phyloP scores from a whole-genome alignment of 1,140 invertebrate species.

The Orchesella cincta region DNA sequence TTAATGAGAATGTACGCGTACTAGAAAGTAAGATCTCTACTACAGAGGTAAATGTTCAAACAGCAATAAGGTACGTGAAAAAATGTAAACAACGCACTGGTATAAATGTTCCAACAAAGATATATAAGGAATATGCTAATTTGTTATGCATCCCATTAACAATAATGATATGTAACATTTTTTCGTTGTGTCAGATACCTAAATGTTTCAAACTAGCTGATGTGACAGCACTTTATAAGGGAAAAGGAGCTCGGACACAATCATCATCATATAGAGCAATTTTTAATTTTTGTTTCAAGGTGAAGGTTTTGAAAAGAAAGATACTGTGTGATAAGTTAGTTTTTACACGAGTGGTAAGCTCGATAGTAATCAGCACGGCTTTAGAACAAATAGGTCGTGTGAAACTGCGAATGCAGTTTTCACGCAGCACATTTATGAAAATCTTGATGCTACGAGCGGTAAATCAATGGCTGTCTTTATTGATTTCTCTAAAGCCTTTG shows the following conservation, averaged over 20 bases:
- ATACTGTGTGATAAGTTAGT: background rate
- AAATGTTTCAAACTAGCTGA: background rate
- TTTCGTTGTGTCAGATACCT: background rate
- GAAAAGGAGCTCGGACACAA: background rate
- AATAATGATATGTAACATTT: background rate
- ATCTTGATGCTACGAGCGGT: background rate
- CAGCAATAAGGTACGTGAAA: background rate
- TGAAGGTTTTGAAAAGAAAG: constrained; percentile 20
- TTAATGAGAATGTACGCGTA: background rate
- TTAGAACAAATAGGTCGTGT: background rate
- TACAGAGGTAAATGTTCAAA: background rate
- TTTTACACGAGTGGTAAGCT: background rate
- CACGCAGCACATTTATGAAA: background rate
- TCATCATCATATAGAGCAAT: constrained; percentile 12
- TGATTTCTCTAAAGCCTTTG: background rate
- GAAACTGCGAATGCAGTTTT: background rate
- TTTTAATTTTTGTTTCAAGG: background rate
- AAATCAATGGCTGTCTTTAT: background rate
- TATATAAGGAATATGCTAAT: background rate
- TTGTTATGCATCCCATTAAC: background rate
- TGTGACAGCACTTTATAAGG: constrained; percentile 19
- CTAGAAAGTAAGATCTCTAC: background rate
- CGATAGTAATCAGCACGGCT: constrained; percentile 8
- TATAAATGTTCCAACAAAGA: background rate
- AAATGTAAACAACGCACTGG: background rate